phyloP scores from a whole-genome alignment of 30 jellyfish, hydroid and myxozoan species.

The Haliclystus octoradiatus region DNA sequence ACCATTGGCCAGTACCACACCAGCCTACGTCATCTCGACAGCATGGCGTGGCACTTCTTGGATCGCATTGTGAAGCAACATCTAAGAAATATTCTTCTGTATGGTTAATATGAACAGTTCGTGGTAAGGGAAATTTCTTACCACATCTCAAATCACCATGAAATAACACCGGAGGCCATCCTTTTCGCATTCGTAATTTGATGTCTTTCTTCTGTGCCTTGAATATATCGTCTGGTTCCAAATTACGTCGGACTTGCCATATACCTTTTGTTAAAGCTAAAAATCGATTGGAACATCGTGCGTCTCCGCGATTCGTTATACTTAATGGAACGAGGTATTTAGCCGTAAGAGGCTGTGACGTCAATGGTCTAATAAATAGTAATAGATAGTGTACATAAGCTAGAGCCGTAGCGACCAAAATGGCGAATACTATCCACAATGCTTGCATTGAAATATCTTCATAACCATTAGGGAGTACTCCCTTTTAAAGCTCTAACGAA shows the following conservation, averaged over 20 bases:
- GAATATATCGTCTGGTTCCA: constrained; percentile 27
- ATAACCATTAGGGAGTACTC: too few species aligned
- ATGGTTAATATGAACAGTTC: constrained; percentile 44
- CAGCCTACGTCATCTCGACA: constrained; percentile 85
- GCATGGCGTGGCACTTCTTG: constrained; percentile 62
- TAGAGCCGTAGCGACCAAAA: not conserved
- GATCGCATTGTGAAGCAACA: constrained; percentile 84
- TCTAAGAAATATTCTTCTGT: constrained; percentile 53
- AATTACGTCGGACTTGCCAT: constrained; percentile 48
- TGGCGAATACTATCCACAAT: not conserved
- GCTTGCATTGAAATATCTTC: too few species aligned
- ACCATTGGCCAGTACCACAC: constrained; percentile 78
- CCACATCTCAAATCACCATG: constrained; percentile 85
- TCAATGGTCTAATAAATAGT: not conserved
- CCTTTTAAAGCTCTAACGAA: too few species aligned
- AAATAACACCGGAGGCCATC: constrained; percentile 74
- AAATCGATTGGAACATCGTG: constrained; percentile 22
- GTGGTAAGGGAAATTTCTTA: constrained; percentile 59
- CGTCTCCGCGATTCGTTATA: not conserved
- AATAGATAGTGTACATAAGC: not conserved
- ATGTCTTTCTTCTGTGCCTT: constrained; percentile 30
- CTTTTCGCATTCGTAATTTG: constrained; percentile 70
- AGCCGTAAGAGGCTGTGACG: not conserved
- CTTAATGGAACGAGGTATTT: not conserved
- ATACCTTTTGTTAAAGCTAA: constrained; percentile 46